Evolutionary conservation across 2,888 invertebrate genomes (phyloP).

Genomic region (Clunio marinus): DNA sequence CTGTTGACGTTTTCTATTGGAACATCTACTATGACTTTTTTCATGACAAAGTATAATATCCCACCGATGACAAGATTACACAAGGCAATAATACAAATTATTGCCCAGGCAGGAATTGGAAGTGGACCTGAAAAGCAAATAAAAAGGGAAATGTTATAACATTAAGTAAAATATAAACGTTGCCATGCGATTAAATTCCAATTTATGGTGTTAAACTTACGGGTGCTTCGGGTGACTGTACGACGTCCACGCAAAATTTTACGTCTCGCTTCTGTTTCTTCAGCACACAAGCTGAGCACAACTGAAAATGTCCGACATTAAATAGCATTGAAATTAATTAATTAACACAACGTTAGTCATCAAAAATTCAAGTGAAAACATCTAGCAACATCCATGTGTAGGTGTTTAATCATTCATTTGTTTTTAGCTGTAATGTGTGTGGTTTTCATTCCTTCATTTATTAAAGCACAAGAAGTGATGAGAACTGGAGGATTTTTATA

Average conservation of each 20-base stretch:
- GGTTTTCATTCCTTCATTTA: too few relatives aligned
- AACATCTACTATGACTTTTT: conserved; percentile 60
- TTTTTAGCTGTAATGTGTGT: too few relatives aligned
- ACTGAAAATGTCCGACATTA: conserved; percentile 52
- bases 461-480: too few relatives aligned
- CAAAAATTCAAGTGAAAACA: neutral
- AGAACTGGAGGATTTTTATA: too few relatives aligned
- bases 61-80: conserved; percentile 68
- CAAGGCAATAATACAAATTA: conserved; percentile 64
- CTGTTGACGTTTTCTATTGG: conserved; percentile 47
- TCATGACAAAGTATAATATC: conserved; percentile 62
- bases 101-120: conserved; percentile 73
- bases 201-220: conserved; percentile 57
- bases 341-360: conserved; percentile 19
- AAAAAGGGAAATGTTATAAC: conserved; percentile 23
- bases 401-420: too few relatives aligned
- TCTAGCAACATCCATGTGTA: too few relatives aligned
- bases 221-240: conserved; percentile 71
- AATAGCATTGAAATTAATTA: conserved; percentile 9
- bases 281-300: conserved; percentile 62
- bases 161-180: conserved; percentile 14
- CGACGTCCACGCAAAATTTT: conserved; percentile 74
- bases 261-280: conserved; percentile 71
- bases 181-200: conserved; percentile 30
- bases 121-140: conserved; percentile 55